These are phyloP conservation scores for Sphenopsis melanotis DNA, from an alignment of 2,797 vertebrate genomes.

Conservation along the genomic window DNA sequence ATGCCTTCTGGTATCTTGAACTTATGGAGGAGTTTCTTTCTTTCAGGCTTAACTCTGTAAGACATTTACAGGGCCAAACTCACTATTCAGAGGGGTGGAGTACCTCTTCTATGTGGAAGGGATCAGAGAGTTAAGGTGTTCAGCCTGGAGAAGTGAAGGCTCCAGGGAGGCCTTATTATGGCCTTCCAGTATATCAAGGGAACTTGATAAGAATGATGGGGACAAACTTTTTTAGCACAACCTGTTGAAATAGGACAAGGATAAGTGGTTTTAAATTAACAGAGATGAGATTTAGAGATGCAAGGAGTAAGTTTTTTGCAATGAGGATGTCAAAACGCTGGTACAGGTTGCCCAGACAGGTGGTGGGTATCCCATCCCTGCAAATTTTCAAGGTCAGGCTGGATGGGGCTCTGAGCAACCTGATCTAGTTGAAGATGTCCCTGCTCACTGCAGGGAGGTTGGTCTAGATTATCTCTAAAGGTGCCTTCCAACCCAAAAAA, in stretches of 20 bases:
- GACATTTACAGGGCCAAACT: neutral
- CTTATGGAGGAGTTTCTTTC: neutral
- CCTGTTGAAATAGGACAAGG: neutral
- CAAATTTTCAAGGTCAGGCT: neutral
- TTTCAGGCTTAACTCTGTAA: neutral
- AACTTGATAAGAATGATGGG: neutral
- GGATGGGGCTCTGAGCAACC: neutral
- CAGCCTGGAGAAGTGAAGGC: neutral
- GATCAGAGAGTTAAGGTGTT: neutral
- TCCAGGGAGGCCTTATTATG: neutral
- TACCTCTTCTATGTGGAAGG: neutral
- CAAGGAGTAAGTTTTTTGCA: neutral
- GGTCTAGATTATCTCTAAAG: neutral
- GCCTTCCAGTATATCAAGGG: neutral
- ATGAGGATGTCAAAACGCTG: neutral
- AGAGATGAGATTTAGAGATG: neutral
- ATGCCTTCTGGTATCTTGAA: fast-evolving
- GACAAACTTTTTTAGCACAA: neutral
- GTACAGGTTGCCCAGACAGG: neutral
- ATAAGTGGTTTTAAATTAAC: neutral
- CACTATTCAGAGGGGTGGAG: neutral
- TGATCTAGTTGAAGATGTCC: neutral
- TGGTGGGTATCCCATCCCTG: neutral
- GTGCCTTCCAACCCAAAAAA: neutral
- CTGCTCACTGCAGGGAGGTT: neutral